phyloP scores from a whole-genome alignment of 2,888 invertebrate genomes.

The Tipula lateralis region DNA sequence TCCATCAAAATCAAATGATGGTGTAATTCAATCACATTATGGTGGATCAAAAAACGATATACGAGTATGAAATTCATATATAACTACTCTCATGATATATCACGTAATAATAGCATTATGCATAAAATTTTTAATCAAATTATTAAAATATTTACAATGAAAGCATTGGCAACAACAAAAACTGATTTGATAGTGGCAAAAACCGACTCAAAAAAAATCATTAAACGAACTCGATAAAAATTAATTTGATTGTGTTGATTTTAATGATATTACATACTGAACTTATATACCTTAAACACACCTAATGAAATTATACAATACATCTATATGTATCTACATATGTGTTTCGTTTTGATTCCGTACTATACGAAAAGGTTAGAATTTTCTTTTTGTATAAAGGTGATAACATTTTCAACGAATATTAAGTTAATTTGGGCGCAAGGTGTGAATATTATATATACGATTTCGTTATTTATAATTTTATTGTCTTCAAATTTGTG shows the following conservation, averaged over 20 bases:
- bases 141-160: background rate
- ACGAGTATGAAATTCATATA: background rate
- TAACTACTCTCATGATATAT: background rate
- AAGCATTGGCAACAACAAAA: background rate
- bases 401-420: background rate
- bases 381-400: background rate
- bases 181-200: background rate
- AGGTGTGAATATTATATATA: no score
- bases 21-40: background rate
- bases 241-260: slow-evolving; percentile 14
- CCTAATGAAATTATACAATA: background rate
- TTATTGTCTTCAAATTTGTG: no score
- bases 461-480: no score
- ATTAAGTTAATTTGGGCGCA: background rate
- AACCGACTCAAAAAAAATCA: background rate
- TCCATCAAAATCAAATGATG: background rate
- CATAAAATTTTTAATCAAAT: background rate
- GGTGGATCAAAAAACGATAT: no score
- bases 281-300: background rate
- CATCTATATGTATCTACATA: background rate
- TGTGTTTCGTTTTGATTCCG: background rate
- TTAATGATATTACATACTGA: background rate
- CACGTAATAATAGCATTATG: background rate
- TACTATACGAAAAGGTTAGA: background rate
- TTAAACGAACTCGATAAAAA: background rate